phyloP scores from a whole-genome alignment of 1,140 invertebrate genomes.

The Doryteuthis pealeii region DNA sequence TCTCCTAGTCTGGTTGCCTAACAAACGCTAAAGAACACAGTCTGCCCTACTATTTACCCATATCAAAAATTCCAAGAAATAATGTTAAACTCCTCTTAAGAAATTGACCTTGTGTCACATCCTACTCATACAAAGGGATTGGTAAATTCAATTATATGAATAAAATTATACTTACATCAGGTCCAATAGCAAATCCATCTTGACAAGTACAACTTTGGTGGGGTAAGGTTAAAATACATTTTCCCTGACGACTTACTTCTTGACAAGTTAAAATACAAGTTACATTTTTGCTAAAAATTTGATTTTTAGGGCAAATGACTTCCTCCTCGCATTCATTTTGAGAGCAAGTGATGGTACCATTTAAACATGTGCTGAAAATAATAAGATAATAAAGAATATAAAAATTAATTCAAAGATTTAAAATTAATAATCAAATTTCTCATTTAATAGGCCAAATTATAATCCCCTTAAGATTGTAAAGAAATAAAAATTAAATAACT shows the following conservation, averaged over 20 bases:
- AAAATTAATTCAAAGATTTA: neutral
- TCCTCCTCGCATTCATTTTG: neutral
- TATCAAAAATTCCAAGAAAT: too few relatives aligned
- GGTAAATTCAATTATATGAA: too few relatives aligned
- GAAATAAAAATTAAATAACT: too few relatives aligned
- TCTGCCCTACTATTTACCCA: too few relatives aligned
- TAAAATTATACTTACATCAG: neutral
- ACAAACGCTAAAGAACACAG: too few relatives aligned
- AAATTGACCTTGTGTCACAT: too few relatives aligned
- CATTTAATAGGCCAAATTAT: too few relatives aligned
- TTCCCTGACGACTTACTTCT: neutral
- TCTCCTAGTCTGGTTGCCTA: too few relatives aligned
- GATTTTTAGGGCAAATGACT: constrained; percentile 9
- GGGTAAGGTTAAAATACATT: neutral
- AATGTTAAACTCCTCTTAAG: too few relatives aligned
- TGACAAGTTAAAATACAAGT: neutral
- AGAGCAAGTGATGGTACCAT: neutral
- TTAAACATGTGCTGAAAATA: neutral
- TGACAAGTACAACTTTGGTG: neutral
- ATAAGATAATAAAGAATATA: neutral
- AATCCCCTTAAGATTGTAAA: too few relatives aligned
- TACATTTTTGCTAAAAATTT: constrained; percentile 2
- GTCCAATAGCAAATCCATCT: neutral
- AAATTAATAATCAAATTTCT: too few relatives aligned
- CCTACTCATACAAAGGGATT: too few relatives aligned